A percentile compares a stretch with the other conserved stretches of the same genome.
Evolutionary conservation across 2,888 invertebrate genomes (phyloP).

Genomic region (Trichopoda pennipes): DNA sequence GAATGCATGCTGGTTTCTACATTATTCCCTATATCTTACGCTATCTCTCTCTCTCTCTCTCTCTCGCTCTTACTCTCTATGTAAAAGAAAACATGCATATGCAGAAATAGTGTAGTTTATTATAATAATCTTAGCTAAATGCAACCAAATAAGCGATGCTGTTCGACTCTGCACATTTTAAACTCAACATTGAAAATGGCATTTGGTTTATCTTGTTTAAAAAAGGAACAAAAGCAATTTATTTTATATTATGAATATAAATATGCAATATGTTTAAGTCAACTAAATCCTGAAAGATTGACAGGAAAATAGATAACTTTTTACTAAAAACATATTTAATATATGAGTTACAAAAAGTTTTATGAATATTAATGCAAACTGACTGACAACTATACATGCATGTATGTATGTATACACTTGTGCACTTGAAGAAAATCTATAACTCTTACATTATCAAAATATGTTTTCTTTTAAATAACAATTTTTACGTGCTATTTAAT

Average conservation of each 20-base stretch:
- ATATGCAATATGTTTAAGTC: slow-evolving; percentile 54
- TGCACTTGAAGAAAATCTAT: slow-evolving; percentile 36
- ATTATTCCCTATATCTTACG: too few species aligned
- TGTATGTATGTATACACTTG: too few species aligned
- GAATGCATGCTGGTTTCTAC: too few species aligned
- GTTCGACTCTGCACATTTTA: background rate
- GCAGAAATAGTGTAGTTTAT: too few species aligned
- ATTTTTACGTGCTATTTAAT: too few species aligned
- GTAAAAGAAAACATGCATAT: too few species aligned
- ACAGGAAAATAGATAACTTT: slow-evolving; percentile 48
- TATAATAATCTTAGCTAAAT: background rate
- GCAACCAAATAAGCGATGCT: background rate
- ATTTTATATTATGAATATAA: slow-evolving; percentile 32
- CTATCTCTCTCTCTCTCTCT: too few species aligned
- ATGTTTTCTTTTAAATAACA: too few species aligned
- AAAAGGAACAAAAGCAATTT: slow-evolving; percentile 30
- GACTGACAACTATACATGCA: slow-evolving; percentile 4
- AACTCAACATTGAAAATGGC: background rate
- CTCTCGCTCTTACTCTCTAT: too few species aligned
- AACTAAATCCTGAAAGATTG: slow-evolving; percentile 57
- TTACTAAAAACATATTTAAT: slow-evolving; percentile 27
- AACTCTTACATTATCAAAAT: too few species aligned
- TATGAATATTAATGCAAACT: slow-evolving; percentile 58
- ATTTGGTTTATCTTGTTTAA: background rate
- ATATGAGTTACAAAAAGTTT: slow-evolving; percentile 11